Conservation (phyloP, 2,113 vertebrate genomes). For the Phyllopteryx taeniolatus region DNA sequence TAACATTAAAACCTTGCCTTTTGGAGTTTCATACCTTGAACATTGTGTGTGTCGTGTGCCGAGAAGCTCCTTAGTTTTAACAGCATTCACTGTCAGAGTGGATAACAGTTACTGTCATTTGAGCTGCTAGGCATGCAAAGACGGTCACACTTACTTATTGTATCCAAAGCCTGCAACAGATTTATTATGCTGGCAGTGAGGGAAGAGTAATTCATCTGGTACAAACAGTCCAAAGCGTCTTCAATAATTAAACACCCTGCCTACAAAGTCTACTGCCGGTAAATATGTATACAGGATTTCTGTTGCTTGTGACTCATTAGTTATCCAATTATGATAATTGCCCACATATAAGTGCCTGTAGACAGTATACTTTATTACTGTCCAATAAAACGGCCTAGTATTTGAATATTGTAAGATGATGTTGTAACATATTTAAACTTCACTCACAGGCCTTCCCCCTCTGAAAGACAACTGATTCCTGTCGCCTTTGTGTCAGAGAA, state of each 20-base stretch:
- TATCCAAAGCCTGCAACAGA: slow-evolving; percentile 28
- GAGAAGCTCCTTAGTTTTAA: slow-evolving; percentile 19
- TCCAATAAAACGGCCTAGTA: background rate
- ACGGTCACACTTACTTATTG: slow-evolving; percentile 40
- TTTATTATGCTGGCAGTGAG: slow-evolving; percentile 27
- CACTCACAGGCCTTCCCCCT: slow-evolving; percentile 84
- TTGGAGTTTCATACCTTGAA: slow-evolving; percentile 6
- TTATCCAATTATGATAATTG: background rate
- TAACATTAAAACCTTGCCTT: background rate
- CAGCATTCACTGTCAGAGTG: slow-evolving; percentile 18
- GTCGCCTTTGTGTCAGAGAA: slow-evolving; percentile 99
- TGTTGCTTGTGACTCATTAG: background rate
- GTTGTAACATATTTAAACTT: background rate
- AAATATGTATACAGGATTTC: background rate
- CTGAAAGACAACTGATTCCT: slow-evolving; percentile 96
- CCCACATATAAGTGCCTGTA: background rate
- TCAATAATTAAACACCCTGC: slow-evolving; percentile 6
- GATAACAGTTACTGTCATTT: slow-evolving; percentile 28
- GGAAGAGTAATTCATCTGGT: slow-evolving; percentile 25
- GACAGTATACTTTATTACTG: slow-evolving; percentile 1
- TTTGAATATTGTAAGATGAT: background rate
- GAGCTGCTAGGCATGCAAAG: slow-evolving; percentile 27
- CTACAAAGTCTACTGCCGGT: background rate
- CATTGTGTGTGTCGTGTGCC: slow-evolving; percentile 7
- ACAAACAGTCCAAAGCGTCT: slow-evolving; percentile 20